phyloP scores from a whole-genome alignment of 2,113 vertebrate genomes.

The Thomomys bottae region DNA sequence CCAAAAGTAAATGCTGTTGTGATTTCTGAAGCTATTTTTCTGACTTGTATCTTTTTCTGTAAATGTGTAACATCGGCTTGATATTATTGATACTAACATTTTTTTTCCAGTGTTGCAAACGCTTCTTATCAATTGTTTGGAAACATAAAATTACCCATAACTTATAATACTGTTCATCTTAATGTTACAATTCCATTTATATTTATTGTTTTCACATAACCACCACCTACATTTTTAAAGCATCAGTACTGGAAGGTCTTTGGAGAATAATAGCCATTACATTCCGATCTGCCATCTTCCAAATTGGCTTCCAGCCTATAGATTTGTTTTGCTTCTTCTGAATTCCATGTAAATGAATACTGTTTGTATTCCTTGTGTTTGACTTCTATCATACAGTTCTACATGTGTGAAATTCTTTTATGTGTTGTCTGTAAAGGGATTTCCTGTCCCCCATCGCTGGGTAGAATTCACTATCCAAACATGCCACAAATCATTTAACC shows the following conservation, averaged over 20 bases:
- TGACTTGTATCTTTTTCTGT: neutral
- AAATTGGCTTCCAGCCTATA: neutral
- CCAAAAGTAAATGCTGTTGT: neutral
- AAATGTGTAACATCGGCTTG: neutral
- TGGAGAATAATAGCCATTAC: neutral
- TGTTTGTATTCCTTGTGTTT: neutral
- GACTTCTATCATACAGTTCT: neutral
- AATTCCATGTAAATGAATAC: neutral
- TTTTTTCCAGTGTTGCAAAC: neutral
- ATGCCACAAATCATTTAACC: neutral
- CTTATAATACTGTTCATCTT: neutral
- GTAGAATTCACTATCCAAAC: constrained; percentile 5
- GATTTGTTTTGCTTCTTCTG: neutral
- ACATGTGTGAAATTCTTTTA: neutral
- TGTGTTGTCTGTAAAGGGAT: neutral
- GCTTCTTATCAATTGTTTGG: constrained; percentile 8
- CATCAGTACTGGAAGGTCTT: neutral
- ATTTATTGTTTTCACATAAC: neutral
- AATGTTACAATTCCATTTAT: neutral
- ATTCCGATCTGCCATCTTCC: neutral
- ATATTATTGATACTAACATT: neutral
- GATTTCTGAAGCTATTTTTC: constrained; percentile 22
- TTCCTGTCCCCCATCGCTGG: neutral
- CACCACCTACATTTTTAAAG: neutral
- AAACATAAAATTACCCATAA: constrained; percentile 15